Evolutionary conservation across 1,140 invertebrate genomes (phyloP).

Genomic region (Thaumetopoea pityocampa): DNA sequence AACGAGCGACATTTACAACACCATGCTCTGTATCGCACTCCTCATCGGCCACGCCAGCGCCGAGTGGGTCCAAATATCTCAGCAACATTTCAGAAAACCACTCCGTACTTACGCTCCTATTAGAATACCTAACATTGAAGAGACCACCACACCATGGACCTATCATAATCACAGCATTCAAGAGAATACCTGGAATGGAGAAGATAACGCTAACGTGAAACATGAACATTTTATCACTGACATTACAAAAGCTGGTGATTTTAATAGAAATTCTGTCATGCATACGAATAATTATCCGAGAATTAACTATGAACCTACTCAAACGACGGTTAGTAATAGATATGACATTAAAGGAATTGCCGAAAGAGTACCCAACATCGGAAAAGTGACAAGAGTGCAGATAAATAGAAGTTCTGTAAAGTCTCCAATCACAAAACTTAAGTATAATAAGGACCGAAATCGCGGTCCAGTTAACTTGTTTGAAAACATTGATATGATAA

Average conservation of each 20-base stretch:
- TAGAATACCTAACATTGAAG: not conserved
- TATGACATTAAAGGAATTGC: constrained; percentile 19
- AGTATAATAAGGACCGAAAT: not conserved
- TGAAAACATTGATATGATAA: not conserved
- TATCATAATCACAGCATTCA: constrained; percentile 7
- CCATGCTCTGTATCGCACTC: constrained; percentile 35
- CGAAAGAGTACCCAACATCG: constrained; percentile 33
- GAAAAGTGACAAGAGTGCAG: constrained; percentile 33
- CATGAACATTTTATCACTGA: constrained; percentile 22
- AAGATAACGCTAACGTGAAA: constrained; percentile 23
- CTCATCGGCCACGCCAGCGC: constrained; percentile 23
- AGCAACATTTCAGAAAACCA: constrained; percentile 43
- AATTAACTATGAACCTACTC: not conserved
- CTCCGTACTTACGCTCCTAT: constrained; percentile 1
- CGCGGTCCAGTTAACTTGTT: not conserved
- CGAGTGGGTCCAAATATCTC: constrained; percentile 63
- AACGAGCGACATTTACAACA: constrained; percentile 9
- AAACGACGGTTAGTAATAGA: not conserved
- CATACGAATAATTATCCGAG: constrained; percentile 9
- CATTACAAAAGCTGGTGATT: constrained; percentile 19
- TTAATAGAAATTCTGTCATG: no score
- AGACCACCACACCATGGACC: not conserved
- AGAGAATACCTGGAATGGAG: constrained; percentile 9
- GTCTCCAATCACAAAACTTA: constrained; percentile 17
- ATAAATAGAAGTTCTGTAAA: constrained; percentile 23